Conservation (phyloP, 2,888 invertebrate species). For the Dexiosoma caninum region DNA sequence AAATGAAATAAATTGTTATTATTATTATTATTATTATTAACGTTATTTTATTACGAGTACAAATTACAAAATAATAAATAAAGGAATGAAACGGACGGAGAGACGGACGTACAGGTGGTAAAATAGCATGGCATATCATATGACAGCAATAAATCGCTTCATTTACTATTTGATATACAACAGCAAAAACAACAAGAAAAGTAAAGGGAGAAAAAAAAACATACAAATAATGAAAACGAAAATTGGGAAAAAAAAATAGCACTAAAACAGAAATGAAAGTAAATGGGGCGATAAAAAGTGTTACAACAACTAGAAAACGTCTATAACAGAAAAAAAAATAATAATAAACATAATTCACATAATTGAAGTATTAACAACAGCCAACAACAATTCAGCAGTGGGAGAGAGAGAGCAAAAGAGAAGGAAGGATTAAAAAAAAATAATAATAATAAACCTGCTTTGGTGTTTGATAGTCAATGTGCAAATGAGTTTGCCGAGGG, state of each 20-base stretch:
- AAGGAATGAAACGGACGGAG: background rate
- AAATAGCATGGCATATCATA: slow-evolving; percentile 58
- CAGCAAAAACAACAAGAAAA: background rate
- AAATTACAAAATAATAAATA: slow-evolving; percentile 47
- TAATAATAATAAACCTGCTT: too few relatives aligned
- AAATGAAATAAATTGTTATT: slow-evolving; percentile 24
- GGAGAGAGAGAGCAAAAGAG: too few relatives aligned
- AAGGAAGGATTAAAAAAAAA: too few relatives aligned
- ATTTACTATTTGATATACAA: slow-evolving; percentile 55
- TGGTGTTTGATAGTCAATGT: slow-evolving; percentile 29
- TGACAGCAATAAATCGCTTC: slow-evolving; percentile 64
- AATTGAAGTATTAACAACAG: slow-evolving; percentile 38
- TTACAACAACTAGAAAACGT: slow-evolving; percentile 1
- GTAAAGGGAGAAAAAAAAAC: background rate
- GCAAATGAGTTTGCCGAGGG: slow-evolving; percentile 56
- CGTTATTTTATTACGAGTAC: slow-evolving; percentile 47
- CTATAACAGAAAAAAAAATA: slow-evolving; percentile 8
- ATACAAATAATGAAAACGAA: background rate
- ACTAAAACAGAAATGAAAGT: slow-evolving; percentile 25
- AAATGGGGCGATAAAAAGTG: slow-evolving; percentile 43
- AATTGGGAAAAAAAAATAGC: background rate
- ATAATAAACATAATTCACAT: slow-evolving; percentile 21
- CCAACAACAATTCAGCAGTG: too few relatives aligned
- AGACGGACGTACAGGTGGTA: slow-evolving; percentile 59
- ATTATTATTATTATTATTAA: slow-evolving; percentile 8